Conservation (phyloP, 2,113 vertebrate genomes). For the Sclerurus mexicanus region DNA sequence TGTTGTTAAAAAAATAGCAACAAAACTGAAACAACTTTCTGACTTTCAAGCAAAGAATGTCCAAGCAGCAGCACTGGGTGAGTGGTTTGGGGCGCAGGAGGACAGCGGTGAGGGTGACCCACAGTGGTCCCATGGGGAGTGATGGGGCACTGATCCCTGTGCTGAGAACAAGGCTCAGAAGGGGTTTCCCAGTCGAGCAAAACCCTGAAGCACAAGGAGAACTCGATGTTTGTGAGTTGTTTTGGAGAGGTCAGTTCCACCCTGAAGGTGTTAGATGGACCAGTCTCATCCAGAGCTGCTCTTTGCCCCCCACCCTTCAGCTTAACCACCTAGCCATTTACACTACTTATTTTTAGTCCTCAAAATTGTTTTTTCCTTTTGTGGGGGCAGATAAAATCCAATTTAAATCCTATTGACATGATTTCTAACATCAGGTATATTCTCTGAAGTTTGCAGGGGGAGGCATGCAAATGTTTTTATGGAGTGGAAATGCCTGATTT, state of each 20-base stretch:
- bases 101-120: background rate
- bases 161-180: background rate
- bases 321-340: background rate
- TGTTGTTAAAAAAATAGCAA: background rate
- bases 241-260: background rate
- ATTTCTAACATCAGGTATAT: background rate
- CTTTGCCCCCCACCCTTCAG: background rate
- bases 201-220: background rate
- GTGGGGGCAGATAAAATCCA: background rate
- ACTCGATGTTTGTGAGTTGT: rapidly evolving
- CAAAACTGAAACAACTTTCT: background rate
- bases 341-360: background rate
- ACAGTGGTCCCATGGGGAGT: rapidly evolving
- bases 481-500: background rate
- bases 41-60: background rate
- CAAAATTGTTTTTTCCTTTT: background rate
- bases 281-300: background rate
- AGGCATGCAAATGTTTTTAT: background rate
- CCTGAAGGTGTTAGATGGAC: rapidly evolving
- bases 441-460: background rate
- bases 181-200: background rate
- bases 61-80: background rate
- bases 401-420: background rate
- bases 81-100: background rate
- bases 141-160: rapidly evolving